Percentiles rank a stretch among this genome's conserved stretches.
These are phyloP conservation scores for Acrobasis suavella DNA, from an alignment of 2,888 invertebrate genomes.

Conservation along the genomic window DNA sequence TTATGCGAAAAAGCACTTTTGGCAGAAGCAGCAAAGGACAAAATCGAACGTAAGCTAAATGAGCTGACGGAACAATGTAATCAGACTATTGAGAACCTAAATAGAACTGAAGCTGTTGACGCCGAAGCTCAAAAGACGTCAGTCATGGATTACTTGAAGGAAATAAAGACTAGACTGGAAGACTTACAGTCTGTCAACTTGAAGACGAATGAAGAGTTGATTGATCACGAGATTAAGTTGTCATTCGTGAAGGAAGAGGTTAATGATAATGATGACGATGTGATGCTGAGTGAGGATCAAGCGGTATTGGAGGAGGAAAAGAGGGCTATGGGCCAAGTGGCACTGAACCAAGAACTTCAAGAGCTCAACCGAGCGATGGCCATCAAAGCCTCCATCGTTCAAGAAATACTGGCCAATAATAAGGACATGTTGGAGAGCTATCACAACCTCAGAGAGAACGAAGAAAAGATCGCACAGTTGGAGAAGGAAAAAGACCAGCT, in stretches of 20 bases:
- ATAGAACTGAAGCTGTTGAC: slow-evolving; percentile 60
- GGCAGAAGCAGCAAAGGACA: slow-evolving; percentile 87
- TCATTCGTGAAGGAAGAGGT: slow-evolving; percentile 63
- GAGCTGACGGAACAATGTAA: slow-evolving; percentile 84
- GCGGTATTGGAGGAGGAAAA: slow-evolving; percentile 85
- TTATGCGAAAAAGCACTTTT: slow-evolving; percentile 87
- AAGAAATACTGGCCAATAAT: slow-evolving; percentile 84
- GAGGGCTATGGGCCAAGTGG: slow-evolving; percentile 86
- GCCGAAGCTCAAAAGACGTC: slow-evolving; percentile 61
- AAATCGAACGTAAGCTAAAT: slow-evolving; percentile 81
- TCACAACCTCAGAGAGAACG: slow-evolving; percentile 84
- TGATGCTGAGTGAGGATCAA: slow-evolving; percentile 70
- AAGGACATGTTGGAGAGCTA: slow-evolving; percentile 79
- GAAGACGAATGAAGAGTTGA: slow-evolving; percentile 79
- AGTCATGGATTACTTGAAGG: slow-evolving; percentile 74
- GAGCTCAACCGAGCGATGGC: slow-evolving; percentile 87
- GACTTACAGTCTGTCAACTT: slow-evolving; percentile 81
- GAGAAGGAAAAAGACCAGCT: slow-evolving; percentile 90
- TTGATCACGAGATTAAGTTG: slow-evolving; percentile 73
- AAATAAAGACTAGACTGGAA: slow-evolving; percentile 71
- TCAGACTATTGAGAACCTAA: slow-evolving; percentile 81
- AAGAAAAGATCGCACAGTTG: slow-evolving; percentile 85
- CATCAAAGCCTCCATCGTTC: slow-evolving; percentile 84
- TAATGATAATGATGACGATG: slow-evolving; percentile 61
- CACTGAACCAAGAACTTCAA: slow-evolving; percentile 85